A percentile compares a stretch with the other conserved stretches of the same genome.
Evolutionary conservation across 2,797 vertebrate genomes (phyloP).

Genomic region (Pampus argenteus): DNA sequence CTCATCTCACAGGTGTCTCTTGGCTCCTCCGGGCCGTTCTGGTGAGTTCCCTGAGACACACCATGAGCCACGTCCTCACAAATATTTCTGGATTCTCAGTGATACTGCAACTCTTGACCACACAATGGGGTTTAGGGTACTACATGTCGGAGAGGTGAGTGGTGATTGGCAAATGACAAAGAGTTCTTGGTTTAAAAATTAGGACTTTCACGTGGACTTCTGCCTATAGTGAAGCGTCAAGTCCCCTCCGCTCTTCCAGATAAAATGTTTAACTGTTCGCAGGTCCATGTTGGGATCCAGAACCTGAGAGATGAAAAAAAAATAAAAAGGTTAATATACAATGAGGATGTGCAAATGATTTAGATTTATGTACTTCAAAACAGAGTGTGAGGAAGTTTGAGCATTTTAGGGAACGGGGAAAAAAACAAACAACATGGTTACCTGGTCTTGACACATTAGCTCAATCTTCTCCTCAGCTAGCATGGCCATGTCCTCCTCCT

Average conservation of each 20-base stretch:
- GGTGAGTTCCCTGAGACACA: slow-evolving; percentile 72
- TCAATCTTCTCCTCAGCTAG: slow-evolving; percentile 99
- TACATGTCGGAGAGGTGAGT: slow-evolving; percentile 79
- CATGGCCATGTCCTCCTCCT: slow-evolving; percentile 97
- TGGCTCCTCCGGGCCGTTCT: slow-evolving; percentile 64
- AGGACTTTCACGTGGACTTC: slow-evolving; percentile 93
- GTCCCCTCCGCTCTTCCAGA: slow-evolving; percentile 99
- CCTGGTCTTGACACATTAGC: slow-evolving; percentile 99
- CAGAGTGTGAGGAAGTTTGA: too few species aligned
- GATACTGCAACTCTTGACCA: slow-evolving; percentile 74
- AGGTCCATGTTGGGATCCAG: slow-evolving; percentile 99
- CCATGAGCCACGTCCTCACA: slow-evolving; percentile 76
- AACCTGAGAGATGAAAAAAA: slow-evolving; percentile 82
- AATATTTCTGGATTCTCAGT: slow-evolving; percentile 78
- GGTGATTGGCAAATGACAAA: slow-evolving; percentile 83
- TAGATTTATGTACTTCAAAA: too few species aligned
- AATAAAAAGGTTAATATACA: slow-evolving; percentile 6
- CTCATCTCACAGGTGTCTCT: slow-evolving; percentile 56
- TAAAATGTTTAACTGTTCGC: slow-evolving; percentile 99
- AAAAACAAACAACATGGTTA: slow-evolving; percentile 40
- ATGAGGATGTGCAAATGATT: neutral
- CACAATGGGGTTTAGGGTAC: slow-evolving; percentile 73
- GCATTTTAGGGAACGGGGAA: neutral
- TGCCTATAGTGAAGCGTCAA: slow-evolving; percentile 98
- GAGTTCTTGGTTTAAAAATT: slow-evolving; percentile 71